Base-by-base conservation (phyloP, 92 coral and sea anemone genomes). In the Diadumene lineata region DNA sequence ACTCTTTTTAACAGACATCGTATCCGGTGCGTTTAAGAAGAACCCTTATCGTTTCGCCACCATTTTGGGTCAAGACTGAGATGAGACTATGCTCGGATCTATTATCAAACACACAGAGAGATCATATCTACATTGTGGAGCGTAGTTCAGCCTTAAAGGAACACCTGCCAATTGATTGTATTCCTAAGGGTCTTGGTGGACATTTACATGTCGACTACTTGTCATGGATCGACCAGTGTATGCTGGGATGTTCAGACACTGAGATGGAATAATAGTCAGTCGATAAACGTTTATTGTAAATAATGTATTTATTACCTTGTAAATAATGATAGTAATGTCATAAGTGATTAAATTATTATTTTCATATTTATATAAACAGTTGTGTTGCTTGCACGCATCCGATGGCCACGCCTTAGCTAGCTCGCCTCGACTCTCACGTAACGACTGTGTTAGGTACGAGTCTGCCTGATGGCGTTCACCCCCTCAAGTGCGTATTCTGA, bases 21-120 rank as follows among this genome's bases (percentile, higher is more conserved):
- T 70, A 70, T 32, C 75, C 75, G 19, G 63, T 70, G 13, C 46
- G 64, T 0, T 50, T 70, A 11, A 50, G 29, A 30, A 29, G 19
- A 51, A 70, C 75, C 17, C 31, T 53, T 13, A 51, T 70, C 24
- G 24, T 70, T 2, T 70, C 75, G 1, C 75, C 75, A 29, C 75
- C 75, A 11, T 53, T 70, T 18, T 70, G 75, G 64, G 60, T 70
- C 17, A 48, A 66, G 19, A 1, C 71, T 3, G 71, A 30, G 26
- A 51, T 70, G 16, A 56, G 50, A 13, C 64, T 70, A 0, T 28
- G 34, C 18, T 28, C 63, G n/a, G 15, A 32, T 4, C 44, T 51
- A 15, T 30, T 70, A n/a, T 60, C 28, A 48, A 60, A 70, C 46
- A 46, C 21, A 17, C 51, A 48, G 4, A 10, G 70, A 8, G 24